These are phyloP conservation scores for Clarias pachynema DNA, from an alignment of 2,797 vertebrate genomes.

Conservation along the genomic window DNA sequence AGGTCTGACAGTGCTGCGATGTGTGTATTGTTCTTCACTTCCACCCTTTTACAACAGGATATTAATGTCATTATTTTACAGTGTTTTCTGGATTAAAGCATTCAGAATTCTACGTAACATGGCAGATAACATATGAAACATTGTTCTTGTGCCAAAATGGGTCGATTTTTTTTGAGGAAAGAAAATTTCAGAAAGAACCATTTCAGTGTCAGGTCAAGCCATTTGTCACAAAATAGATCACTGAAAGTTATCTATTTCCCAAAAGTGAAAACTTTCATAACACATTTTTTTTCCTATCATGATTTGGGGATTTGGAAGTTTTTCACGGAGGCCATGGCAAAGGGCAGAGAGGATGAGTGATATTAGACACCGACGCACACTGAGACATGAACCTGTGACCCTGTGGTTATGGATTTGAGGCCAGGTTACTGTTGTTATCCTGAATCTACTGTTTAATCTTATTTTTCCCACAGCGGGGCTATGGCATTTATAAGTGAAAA, in stretches of 20 bases:
- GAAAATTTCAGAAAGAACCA: not conserved
- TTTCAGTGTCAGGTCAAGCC: not conserved
- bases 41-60: not conserved
- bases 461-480: not conserved
- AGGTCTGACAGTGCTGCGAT: not conserved
- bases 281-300: not conserved
- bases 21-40: not conserved
- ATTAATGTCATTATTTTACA: not conserved
- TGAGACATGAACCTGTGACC: constrained; percentile 24
- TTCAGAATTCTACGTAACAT: not conserved
- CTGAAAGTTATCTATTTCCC: constrained; percentile 4
- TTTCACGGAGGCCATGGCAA: not conserved
- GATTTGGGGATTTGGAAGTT: constrained; percentile 32
- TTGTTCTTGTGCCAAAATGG: not conserved
- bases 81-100: not conserved
- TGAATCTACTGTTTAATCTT: constrained; percentile 21
- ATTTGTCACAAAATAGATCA: not conserved
- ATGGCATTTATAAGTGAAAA: not conserved
- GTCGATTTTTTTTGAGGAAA: too few species aligned
- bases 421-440: not conserved
- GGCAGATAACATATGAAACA: not conserved
- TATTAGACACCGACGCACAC: not conserved
- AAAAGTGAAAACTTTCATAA: constrained; percentile 16
- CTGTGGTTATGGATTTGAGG: constrained; percentile 25
- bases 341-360: constrained; percentile 12